Conservation (phyloP, 53 echinoderm and acorn worm species). For the Hippasteria phrygiana region DNA sequence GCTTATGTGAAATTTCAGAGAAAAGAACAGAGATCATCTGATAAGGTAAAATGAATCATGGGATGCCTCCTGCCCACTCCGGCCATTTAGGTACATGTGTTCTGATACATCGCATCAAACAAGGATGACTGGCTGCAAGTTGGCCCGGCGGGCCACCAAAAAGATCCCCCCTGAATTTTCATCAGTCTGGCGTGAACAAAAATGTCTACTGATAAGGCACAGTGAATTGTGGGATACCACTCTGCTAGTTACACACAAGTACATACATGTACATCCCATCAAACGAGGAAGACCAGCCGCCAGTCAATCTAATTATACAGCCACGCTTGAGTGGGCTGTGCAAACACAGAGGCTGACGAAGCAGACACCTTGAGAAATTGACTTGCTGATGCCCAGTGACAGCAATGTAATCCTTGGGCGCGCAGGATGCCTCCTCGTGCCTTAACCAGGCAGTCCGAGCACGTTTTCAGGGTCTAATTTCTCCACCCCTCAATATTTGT, state of each 20-base stretch:
- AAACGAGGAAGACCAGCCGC: not conserved
- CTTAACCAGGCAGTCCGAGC: slow-evolving; percentile 1
- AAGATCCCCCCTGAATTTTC: no score
- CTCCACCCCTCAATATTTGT: slow-evolving; percentile 23
- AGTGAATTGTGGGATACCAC: no score
- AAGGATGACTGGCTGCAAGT: no score
- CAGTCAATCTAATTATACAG: slow-evolving; percentile 47
- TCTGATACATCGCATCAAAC: no score
- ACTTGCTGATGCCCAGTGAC: slow-evolving; percentile 56
- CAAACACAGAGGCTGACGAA: slow-evolving; percentile 39
- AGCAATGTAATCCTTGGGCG: slow-evolving; percentile 13
- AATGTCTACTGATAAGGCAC: no score
- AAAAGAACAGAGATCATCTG: no score
- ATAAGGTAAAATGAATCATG: no score
- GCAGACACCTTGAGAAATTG: slow-evolving; percentile 58
- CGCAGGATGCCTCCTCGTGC: slow-evolving; percentile 2
- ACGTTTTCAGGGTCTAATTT: slow-evolving; percentile 44
- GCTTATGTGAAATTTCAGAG: no score
- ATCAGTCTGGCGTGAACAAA: no score
- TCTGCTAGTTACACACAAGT: not conserved
- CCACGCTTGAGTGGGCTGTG: slow-evolving; percentile 36
- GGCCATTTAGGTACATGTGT: no score
- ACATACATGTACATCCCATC: not conserved
- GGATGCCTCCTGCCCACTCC: no score
- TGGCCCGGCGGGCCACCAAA: no score